phyloP scores from a whole-genome alignment of 2,113 vertebrate genomes.

The Peucedramus taeniatus region DNA sequence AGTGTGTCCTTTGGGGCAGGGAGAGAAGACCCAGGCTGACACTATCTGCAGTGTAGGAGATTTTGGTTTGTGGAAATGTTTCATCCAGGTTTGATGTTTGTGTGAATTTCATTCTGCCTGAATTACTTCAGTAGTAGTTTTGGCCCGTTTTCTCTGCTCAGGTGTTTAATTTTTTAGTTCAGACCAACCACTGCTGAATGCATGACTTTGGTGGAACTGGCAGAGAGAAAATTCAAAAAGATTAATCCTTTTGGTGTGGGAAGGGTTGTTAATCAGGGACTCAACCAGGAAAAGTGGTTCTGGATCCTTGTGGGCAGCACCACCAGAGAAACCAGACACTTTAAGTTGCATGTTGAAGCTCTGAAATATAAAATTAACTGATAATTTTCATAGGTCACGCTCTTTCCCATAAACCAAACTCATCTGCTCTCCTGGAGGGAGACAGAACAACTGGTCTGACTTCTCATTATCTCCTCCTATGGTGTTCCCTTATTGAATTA shows the following conservation, averaged over 20 bases:
- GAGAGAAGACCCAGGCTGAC: background rate
- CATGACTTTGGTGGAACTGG: background rate
- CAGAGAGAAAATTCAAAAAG: background rate
- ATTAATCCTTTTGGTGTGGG: background rate
- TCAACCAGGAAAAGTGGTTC: background rate
- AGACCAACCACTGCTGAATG: background rate
- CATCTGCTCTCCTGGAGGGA: slow-evolving; percentile 70
- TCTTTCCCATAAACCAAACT: slow-evolving; percentile 68
- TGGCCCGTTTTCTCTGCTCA: background rate
- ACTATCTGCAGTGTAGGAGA: fast-evolving
- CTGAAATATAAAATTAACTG: slow-evolving; percentile 33
- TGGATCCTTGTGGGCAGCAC: background rate
- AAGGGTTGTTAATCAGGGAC: background rate
- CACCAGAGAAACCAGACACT: background rate
- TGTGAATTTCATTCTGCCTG: background rate
- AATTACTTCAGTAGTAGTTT: background rate
- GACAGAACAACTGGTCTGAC: slow-evolving; percentile 71
- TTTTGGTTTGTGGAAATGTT: background rate
- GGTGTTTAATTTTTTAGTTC: background rate
- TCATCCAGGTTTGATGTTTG: background rate
- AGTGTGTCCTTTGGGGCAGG: background rate
- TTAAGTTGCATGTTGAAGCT: background rate
- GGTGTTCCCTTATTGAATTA: slow-evolving; percentile 85
- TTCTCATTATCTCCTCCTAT: slow-evolving; percentile 76
- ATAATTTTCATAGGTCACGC: slow-evolving; percentile 64